phyloP scores from a whole-genome alignment of 1,140 invertebrate species.

The Teleopsis dalmanni region DNA sequence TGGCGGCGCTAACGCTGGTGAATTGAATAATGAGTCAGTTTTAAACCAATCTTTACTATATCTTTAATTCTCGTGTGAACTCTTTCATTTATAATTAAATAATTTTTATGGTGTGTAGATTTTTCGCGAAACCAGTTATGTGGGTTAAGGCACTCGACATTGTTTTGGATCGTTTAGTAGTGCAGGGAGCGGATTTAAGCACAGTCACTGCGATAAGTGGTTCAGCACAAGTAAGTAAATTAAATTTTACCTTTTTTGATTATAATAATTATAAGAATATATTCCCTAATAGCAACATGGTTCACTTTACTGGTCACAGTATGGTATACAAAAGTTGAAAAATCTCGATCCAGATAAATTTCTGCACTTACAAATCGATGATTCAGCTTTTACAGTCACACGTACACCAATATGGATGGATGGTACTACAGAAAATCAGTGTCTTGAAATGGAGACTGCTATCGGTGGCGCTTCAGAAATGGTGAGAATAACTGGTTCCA shows the following conservation, averaged over 20 bases:
- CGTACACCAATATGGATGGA: slow-evolving; percentile 97
- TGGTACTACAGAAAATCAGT: slow-evolving; percentile 76
- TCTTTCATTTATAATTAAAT: too few relatives aligned
- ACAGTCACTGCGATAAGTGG: slow-evolving; percentile 79
- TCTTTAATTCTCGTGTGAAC: neutral
- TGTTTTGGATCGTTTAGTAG: slow-evolving; percentile 74
- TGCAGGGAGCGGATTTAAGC: slow-evolving; percentile 74
- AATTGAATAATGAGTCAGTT: slow-evolving; percentile 53
- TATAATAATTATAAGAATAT: slow-evolving; percentile 1
- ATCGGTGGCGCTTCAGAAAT: slow-evolving; percentile 76
- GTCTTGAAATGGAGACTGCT: slow-evolving; percentile 66
- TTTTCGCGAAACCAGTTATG: slow-evolving; percentile 73
- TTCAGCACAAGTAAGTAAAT: slow-evolving; percentile 68
- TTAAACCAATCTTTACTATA: neutral
- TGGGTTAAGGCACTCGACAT: slow-evolving; percentile 95
- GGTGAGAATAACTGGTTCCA: slow-evolving; percentile 80
- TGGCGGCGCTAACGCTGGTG: slow-evolving; percentile 32
- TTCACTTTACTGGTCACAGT: slow-evolving; percentile 86
- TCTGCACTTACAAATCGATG: slow-evolving; percentile 71
- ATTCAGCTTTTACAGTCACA: slow-evolving; percentile 64
- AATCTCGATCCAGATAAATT: slow-evolving; percentile 66
- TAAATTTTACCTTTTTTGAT: slow-evolving; percentile 9
- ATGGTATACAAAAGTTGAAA: slow-evolving; percentile 57
- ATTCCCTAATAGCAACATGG: slow-evolving; percentile 79
- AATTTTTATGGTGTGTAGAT: slow-evolving; percentile 20